phyloP scores from a whole-genome alignment of 1,140 invertebrate species.

The Bombus ignitus region DNA sequence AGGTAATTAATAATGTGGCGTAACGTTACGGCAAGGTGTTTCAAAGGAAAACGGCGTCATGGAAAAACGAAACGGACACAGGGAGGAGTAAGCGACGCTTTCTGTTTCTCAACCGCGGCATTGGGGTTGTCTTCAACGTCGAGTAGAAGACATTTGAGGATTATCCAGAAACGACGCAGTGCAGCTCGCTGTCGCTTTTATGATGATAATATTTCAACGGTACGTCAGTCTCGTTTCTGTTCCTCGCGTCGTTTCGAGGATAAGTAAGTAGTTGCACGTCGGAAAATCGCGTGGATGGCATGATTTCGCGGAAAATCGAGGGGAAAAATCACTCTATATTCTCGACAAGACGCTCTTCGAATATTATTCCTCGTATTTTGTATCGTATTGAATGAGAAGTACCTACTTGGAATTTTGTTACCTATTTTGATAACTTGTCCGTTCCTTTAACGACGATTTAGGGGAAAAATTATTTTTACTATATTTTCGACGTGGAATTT shows the following conservation, averaged over 20 bases:
- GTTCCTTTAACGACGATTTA: neutral
- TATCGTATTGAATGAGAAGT: neutral
- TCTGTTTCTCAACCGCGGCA: conserved; percentile 7
- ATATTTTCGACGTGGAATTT: neutral
- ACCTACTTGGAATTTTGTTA: neutral
- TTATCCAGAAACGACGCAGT: conserved; percentile 46
- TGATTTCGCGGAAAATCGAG: conserved; percentile 29
- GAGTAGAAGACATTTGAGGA: conserved; percentile 61
- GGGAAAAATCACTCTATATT: neutral
- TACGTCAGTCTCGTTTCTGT: conserved; percentile 58
- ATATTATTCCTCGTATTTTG: neutral
- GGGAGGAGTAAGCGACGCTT: neutral
- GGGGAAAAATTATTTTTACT: neutral
- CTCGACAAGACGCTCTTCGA: neutral
- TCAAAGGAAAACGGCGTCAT: neutral
- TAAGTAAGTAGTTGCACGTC: conserved; percentile 44
- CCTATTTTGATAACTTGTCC: neutral
- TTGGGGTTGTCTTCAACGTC: conserved; percentile 36
- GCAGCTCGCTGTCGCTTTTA: conserved; percentile 60
- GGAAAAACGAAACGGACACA: conserved; percentile 27
- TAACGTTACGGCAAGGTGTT: neutral
- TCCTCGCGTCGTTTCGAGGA: conserved; percentile 37
- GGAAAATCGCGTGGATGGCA: conserved; percentile 5
- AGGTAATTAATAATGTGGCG: conserved; percentile 6
- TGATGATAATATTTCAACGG: conserved; percentile 66